Percentiles rank a stretch among this genome's conserved stretches.
phyloP scores from a whole-genome alignment of 2,888 invertebrate genomes.

The Pollenia angustigena region DNA sequence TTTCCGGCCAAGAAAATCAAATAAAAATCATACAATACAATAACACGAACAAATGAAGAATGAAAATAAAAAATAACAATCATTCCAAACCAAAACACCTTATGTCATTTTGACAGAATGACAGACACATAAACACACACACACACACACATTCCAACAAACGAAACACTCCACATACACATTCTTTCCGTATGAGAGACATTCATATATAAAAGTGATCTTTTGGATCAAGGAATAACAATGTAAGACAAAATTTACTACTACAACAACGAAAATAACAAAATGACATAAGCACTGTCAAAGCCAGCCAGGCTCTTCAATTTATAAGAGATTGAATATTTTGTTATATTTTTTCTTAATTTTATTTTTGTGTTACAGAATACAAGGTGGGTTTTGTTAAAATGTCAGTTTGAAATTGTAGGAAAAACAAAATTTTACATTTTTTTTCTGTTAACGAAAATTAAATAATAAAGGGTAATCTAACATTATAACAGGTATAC shows the following conservation, averaged over 20 bases:
- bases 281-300: slow-evolving; percentile 69
- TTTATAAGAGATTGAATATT: slow-evolving; percentile 43
- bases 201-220: slow-evolving; percentile 35
- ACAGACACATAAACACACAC: slow-evolving; percentile 58
- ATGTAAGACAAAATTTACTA: not conserved
- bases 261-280: slow-evolving; percentile 19
- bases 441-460: slow-evolving; percentile 58
- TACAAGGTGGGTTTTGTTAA: slow-evolving; percentile 65
- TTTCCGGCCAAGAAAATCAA: slow-evolving; percentile 72
- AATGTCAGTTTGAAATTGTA: slow-evolving; percentile 67
- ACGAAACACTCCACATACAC: not conserved
- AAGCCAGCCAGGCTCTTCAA: slow-evolving; percentile 65
- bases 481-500: too few species aligned
- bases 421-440: slow-evolving; percentile 47
- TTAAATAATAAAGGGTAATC: slow-evolving; percentile 32
- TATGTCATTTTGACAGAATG: slow-evolving; percentile 73
- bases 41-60: slow-evolving; percentile 46
- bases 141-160: not conserved
- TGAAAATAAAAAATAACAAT: slow-evolving; percentile 57
- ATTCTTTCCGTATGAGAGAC: not conserved
- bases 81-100: slow-evolving; percentile 71
- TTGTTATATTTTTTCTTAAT: slow-evolving; percentile 12
- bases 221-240: slow-evolving; percentile 49
- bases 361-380: slow-evolving; percentile 44
- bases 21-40: slow-evolving; percentile 64